phyloP scores from a whole-genome alignment of 2,113 vertebrate species.

The Phrynosoma blainvillii region DNA sequence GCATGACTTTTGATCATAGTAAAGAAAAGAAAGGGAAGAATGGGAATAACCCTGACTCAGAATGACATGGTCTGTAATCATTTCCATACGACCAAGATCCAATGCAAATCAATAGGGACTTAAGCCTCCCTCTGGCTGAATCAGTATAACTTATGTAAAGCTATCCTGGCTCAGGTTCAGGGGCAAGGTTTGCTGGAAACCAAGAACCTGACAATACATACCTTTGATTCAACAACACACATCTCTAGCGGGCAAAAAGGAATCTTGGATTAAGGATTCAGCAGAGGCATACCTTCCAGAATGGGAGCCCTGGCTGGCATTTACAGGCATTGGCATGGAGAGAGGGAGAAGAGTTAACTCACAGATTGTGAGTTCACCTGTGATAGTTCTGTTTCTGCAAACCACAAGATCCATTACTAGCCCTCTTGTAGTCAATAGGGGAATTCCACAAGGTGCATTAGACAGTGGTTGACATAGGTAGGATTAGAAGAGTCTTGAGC shows the following conservation, averaged over 20 bases:
- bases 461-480: not conserved
- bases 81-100: slow-evolving; percentile 55
- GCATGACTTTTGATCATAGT: slow-evolving; percentile 13
- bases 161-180: slow-evolving; percentile 12
- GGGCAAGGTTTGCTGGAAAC: not conserved
- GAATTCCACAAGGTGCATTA: not conserved
- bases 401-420: not conserved
- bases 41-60: slow-evolving; percentile 62
- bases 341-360: not conserved
- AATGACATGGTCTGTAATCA: slow-evolving; percentile 52
- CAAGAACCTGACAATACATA: not conserved
- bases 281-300: not conserved
- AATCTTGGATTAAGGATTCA: not conserved
- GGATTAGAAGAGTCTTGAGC: not conserved
- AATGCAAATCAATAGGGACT: slow-evolving; percentile 50
- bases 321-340: too few species aligned
- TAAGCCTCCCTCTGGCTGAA: not conserved
- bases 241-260: not conserved
- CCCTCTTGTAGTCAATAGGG: not conserved
- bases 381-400: not conserved
- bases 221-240: not conserved
- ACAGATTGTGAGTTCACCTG: not conserved
- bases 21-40: slow-evolving; percentile 39
- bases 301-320: not conserved
- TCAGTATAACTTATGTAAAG: slow-evolving; percentile 38